These are phyloP conservation scores for Neoscelio sp. DNA, from an alignment of 2,888 invertebrate species.

Conservation along the genomic window DNA sequence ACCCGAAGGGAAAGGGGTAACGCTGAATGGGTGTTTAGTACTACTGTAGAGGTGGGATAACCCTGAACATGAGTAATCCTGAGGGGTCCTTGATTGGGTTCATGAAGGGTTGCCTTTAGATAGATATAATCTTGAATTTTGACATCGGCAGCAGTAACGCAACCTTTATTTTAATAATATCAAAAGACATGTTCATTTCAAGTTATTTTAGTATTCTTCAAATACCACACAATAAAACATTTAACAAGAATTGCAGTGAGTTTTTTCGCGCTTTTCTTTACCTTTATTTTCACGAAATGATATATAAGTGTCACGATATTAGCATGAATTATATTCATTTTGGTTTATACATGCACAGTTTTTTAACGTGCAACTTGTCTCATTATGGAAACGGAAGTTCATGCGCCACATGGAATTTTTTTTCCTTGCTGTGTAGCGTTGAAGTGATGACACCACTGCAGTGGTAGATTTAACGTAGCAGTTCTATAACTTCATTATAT, in stretches of 20 bases:
- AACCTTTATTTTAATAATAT: too few relatives aligned
- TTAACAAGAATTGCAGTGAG: slow-evolving; percentile 5
- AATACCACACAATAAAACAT: slow-evolving; percentile 2
- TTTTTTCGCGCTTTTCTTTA: slow-evolving; percentile 2
- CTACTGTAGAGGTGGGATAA: too few relatives aligned
- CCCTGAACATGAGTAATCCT: too few relatives aligned
- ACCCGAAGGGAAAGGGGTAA: too few relatives aligned
- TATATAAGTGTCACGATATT: slow-evolving; percentile 6
- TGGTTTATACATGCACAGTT: neutral
- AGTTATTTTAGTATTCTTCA: too few relatives aligned
- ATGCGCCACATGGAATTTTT: slow-evolving; percentile 16
- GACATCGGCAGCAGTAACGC: too few relatives aligned
- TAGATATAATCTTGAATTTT: too few relatives aligned
- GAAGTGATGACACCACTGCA: slow-evolving; percentile 23
- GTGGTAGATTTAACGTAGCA: slow-evolving; percentile 69
- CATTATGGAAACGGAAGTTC: slow-evolving; percentile 46
- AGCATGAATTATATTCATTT: slow-evolving; percentile 24
- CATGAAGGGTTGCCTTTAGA: too few relatives aligned
- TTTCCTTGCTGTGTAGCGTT: slow-evolving; percentile 2
- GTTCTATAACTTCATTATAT: slow-evolving; percentile 69
- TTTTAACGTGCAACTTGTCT: slow-evolving; percentile 17
- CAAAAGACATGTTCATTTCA: too few relatives aligned
- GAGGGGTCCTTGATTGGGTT: too few relatives aligned
- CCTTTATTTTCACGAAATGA: neutral
- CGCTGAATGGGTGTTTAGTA: too few relatives aligned